Evolutionary conservation across 2,888 invertebrate genomes (phyloP), one percentile per base, ranked within the genome.

Genomic region (Lasioglossum calceatum): DNA sequence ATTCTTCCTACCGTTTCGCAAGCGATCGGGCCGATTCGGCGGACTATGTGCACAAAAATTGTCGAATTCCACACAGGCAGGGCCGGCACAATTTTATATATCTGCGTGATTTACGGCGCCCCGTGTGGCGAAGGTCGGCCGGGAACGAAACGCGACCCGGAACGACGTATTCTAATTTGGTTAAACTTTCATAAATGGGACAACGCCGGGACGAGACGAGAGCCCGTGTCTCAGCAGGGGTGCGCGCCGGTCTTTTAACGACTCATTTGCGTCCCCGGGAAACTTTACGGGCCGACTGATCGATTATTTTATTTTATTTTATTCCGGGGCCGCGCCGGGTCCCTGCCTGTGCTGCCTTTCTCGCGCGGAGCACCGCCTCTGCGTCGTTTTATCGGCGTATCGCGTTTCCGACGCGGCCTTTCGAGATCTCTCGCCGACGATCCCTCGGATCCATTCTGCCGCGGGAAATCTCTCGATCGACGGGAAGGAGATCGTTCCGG

Each of bases 251-350:
- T 84, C 92, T 93, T 93, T 93, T 93, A 93, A 93, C 93, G 93
- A 93, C 93, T 93, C 93, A 93, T 93, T 93, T 93, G 93, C 91
- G 93, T 93, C 93, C 77, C 82, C 81, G 80, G 64, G 85, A 64
- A 90, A 92, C 86, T 94, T 94, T 94, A 93, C 90, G 93, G 91
- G 88, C 87, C 88, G 87, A 54, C 92, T 93, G 93, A 93, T 93
- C 93, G 92, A 93, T 93, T 92, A 93, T 93, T 93, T 93, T 91
- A 93, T 93, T 93, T 92, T 90, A 92, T 89, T 92, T 92, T 92
- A 91, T 91, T 89, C 87, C 87, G 76, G 84, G 79, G 58, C 81
- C 77, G 58, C 23, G 23, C 71, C 12, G 47, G 67, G 61, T 27
- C 78, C 80, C 87, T 78, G 76, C n/a, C 79, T 64, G 32, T 70